These are phyloP conservation scores for Conus ventricosus DNA, from an alignment of 1,140 invertebrate genomes.

Conservation along the genomic window DNA sequence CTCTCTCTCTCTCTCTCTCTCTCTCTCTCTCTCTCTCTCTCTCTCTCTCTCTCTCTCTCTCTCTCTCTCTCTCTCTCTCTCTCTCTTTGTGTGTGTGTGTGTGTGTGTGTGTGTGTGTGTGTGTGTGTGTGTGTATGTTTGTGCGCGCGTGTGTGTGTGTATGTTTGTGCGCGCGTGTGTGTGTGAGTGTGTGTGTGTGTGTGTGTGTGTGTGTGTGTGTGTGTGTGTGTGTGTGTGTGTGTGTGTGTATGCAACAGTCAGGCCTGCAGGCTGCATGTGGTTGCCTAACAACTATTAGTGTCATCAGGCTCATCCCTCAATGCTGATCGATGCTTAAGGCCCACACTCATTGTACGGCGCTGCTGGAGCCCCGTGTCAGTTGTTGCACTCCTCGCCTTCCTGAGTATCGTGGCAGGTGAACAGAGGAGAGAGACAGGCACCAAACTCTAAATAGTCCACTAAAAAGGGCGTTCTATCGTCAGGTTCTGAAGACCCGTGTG, in stretches of 20 bases:
- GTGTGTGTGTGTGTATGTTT: no score
- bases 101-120: no score
- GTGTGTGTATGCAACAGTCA: neutral
- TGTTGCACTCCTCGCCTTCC: neutral
- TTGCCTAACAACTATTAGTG: neutral
- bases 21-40: no score
- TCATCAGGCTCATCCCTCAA: neutral
- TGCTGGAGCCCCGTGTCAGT: neutral
- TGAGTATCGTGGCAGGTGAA: neutral
- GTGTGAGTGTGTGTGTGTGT: neutral
- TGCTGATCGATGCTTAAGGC: neutral
- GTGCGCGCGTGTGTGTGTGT: neutral
- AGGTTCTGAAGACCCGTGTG: no score
- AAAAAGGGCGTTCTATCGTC: no score
- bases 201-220: neutral
- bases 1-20: no score
- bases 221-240: neutral
- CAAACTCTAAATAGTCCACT: no score
- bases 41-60: no score
- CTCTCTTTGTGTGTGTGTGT: no score
- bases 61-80: no score
- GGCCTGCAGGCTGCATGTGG: neutral
- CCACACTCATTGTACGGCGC: neutral
- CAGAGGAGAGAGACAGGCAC: no score
- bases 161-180: neutral